These are phyloP conservation scores for Microchirus variegatus DNA, from an alignment of 2,797 vertebrate species.

Conservation along the genomic window DNA sequence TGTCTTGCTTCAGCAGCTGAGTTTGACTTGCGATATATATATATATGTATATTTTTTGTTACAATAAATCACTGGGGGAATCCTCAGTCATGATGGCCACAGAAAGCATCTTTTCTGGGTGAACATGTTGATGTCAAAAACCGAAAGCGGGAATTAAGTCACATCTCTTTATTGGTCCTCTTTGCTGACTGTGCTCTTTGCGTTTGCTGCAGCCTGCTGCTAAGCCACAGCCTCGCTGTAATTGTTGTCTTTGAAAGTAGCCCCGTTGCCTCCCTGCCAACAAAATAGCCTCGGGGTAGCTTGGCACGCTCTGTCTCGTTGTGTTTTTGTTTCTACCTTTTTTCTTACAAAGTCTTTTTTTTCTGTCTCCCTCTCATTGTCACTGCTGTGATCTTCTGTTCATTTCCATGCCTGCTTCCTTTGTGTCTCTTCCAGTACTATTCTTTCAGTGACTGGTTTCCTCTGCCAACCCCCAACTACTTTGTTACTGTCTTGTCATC, in stretches of 20 bases:
- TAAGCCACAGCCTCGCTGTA: constrained; percentile 68
- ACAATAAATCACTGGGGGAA: too few species aligned
- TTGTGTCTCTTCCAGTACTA: constrained; percentile 42
- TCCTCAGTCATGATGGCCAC: neutral
- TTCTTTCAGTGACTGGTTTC: constrained; percentile 41
- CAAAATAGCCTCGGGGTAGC: constrained; percentile 64
- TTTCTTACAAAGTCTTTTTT: constrained; percentile 8
- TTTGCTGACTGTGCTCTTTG: constrained; percentile 47
- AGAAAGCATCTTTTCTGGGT: neutral
- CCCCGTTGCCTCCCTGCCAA: constrained; percentile 70
- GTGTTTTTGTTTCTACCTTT: constrained; percentile 41
- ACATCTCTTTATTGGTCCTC: constrained; percentile 22
- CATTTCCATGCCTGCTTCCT: constrained; percentile 28
- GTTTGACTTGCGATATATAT: too few species aligned
- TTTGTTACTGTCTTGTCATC: constrained; percentile 53
- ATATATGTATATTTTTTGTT: too few species aligned
- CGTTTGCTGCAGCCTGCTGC: constrained; percentile 44
- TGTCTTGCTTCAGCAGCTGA: too few species aligned
- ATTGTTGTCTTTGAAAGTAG: constrained; percentile 81
- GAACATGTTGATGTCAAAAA: constrained; percentile 11
- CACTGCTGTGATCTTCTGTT: constrained; percentile 28
- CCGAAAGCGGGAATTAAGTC: constrained; percentile 23
- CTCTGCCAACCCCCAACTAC: constrained; percentile 33
- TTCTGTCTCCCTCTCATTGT: constrained; percentile 27
- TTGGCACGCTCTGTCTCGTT: constrained; percentile 49